These are phyloP conservation scores for Dolichotis patagonum DNA, from an alignment of 2,113 vertebrate genomes.

Conservation along the genomic window DNA sequence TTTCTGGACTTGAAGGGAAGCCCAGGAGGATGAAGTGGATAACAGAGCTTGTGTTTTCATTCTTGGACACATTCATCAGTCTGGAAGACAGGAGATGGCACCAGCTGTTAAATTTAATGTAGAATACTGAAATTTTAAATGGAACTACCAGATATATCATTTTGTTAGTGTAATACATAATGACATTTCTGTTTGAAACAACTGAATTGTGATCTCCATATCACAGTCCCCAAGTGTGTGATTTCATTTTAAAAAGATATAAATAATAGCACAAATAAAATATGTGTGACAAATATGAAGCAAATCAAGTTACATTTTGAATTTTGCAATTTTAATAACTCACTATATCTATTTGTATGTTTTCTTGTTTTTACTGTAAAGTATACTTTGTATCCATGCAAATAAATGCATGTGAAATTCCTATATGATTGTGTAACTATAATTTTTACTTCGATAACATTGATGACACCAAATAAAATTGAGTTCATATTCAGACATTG, in stretches of 20 bases:
- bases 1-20: constrained; percentile 48
- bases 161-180: background rate
- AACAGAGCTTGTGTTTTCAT: background rate
- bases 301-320: background rate
- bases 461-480: background rate
- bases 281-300: background rate
- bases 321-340: background rate
- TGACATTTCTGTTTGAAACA: background rate
- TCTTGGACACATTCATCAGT: background rate
- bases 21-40: constrained; percentile 66
- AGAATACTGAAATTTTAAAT: background rate
- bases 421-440: background rate
- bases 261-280: background rate
- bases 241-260: background rate
- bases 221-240: background rate
- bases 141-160: background rate
- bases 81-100: background rate
- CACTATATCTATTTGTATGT: background rate
- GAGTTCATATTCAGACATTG: background rate
- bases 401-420: background rate
- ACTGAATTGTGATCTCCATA: background rate
- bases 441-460: background rate
- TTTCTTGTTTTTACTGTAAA: background rate
- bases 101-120: background rate
- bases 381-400: background rate